phyloP scores from a whole-genome alignment of 2,113 vertebrate genomes.

The Lanius collurio region DNA sequence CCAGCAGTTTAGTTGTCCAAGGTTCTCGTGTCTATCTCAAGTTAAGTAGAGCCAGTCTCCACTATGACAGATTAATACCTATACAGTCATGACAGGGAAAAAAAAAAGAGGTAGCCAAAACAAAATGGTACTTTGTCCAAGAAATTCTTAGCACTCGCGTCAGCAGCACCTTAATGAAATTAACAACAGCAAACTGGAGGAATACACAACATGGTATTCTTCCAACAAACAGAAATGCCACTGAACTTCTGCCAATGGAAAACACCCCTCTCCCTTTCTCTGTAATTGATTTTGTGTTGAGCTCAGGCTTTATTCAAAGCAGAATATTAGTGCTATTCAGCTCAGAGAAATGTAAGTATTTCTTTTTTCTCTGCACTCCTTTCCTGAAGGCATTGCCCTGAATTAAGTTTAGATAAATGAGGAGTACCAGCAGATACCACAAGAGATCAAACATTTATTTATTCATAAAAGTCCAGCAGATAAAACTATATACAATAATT shows the following conservation, averaged over 20 bases:
- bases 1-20: background rate
- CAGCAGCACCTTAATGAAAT: background rate
- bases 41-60: background rate
- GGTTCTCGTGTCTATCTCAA: background rate
- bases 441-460: constrained; percentile 89
- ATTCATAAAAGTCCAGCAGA: constrained; percentile 87
- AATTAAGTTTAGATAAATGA: constrained; percentile 11
- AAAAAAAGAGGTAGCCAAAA: background rate
- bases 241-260: background rate
- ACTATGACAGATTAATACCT: background rate
- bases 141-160: background rate
- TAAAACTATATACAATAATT: constrained; percentile 93
- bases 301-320: background rate
- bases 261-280: background rate
- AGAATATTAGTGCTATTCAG: background rate
- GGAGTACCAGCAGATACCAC: constrained; percentile 71
- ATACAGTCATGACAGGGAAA: background rate
- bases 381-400: background rate
- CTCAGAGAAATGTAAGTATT: background rate
- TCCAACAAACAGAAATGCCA: background rate
- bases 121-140: background rate
- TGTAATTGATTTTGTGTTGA: background rate
- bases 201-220: background rate
- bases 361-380: background rate
- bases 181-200: background rate